Evolutionary conservation across 1,140 invertebrate species (phyloP).

Genomic region (Helicoverpa zea): DNA sequence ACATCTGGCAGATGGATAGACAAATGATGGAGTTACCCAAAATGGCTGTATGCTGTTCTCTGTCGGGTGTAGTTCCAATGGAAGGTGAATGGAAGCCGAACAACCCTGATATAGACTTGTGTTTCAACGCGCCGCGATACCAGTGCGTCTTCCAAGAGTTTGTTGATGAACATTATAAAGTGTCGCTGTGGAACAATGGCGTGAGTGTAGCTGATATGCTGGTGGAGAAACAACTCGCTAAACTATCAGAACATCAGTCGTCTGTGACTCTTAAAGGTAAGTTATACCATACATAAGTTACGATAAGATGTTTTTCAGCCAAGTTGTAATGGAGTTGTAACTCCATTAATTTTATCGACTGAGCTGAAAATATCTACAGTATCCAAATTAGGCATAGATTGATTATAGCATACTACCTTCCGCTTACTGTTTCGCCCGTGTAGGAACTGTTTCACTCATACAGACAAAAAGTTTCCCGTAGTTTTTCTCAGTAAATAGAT

Average conservation of each 20-base stretch:
- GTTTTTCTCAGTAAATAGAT: too few species aligned
- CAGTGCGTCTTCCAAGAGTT: slow-evolving; percentile 85
- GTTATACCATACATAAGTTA: too few species aligned
- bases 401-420: too few species aligned
- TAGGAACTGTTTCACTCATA: too few species aligned
- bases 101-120: slow-evolving; percentile 83
- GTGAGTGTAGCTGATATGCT: slow-evolving; percentile 75
- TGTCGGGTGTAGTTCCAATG: slow-evolving; percentile 87
- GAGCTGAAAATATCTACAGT: too few species aligned
- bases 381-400: too few species aligned
- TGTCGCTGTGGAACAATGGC: slow-evolving; percentile 86
- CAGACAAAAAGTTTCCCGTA: too few species aligned
- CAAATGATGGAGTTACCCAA: slow-evolving; percentile 90
- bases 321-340: too few species aligned
- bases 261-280: slow-evolving; percentile 81
- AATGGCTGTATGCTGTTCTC: slow-evolving; percentile 89
- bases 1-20: slow-evolving; percentile 90
- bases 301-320: too few species aligned
- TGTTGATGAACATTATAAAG: slow-evolving; percentile 83
- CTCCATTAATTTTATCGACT: too few species aligned
- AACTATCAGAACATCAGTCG: slow-evolving; percentile 73
- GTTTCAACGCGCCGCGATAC: slow-evolving; percentile 88
- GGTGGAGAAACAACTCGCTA: slow-evolving; percentile 76
- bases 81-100: slow-evolving; percentile 87
- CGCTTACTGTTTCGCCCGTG: too few species aligned